phyloP scores from a whole-genome alignment of 1,140 invertebrate genomes.

The Amphibalanus amphitrite region DNA sequence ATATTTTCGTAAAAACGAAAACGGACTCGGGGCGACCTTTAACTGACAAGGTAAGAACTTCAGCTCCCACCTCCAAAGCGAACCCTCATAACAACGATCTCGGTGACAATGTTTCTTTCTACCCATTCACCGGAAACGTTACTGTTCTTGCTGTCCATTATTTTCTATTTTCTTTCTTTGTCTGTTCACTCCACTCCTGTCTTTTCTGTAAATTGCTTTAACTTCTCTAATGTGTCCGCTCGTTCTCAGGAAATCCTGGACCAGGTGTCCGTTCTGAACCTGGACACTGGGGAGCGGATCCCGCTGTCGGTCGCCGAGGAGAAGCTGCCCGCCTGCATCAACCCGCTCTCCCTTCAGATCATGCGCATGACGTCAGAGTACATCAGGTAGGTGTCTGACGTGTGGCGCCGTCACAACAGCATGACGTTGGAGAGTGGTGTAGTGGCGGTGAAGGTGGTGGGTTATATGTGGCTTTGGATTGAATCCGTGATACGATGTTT shows the following conservation, averaged over 20 bases:
- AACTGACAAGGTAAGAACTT: not conserved
- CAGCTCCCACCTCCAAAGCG: too few relatives aligned
- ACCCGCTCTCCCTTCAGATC: constrained; percentile 83
- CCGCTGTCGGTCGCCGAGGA: constrained; percentile 77
- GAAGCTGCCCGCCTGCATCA: constrained; percentile 72
- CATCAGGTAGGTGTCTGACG: constrained; percentile 32
- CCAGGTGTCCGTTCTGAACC: constrained; percentile 77
- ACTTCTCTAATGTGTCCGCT: constrained; percentile 15
- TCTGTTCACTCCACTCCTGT: too few relatives aligned
- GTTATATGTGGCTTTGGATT: too few relatives aligned
- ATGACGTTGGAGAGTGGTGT: too few relatives aligned
- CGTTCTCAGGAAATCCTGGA: constrained; percentile 76
- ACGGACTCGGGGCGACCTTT: not conserved
- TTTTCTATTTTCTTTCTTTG: too few relatives aligned
- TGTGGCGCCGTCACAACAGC: not conserved
- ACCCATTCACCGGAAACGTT: too few relatives aligned
- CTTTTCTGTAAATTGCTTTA: not conserved
- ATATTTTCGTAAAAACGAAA: not conserved
- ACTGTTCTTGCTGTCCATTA: too few relatives aligned
- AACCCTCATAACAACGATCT: too few relatives aligned
- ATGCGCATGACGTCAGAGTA: constrained; percentile 83
- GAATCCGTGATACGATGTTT: too few relatives aligned
- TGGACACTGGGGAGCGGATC: constrained; percentile 80
- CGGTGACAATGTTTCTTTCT: too few relatives aligned
- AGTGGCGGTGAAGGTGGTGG: too few relatives aligned